phyloP scores from a whole-genome alignment of 2,888 invertebrate genomes.

The Apodemia duryi region DNA sequence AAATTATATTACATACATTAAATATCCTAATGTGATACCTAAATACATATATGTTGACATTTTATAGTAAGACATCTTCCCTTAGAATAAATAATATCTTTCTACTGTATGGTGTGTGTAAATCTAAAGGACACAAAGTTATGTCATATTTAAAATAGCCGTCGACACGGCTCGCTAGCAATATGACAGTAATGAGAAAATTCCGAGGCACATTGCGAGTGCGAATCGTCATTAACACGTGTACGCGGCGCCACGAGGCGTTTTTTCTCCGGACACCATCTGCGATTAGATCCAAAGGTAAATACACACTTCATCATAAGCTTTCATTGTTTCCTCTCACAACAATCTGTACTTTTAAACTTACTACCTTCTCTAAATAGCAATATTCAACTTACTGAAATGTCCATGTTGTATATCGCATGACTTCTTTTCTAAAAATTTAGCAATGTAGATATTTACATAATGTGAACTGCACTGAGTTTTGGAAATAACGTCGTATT shows the following conservation, averaged over 20 bases:
- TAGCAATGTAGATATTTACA: too few relatives aligned
- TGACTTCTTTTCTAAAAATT: too few relatives aligned
- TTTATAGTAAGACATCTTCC: too few relatives aligned
- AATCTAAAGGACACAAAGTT: background rate
- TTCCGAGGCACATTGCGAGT: slow-evolving; percentile 5
- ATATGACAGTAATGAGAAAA: slow-evolving; percentile 8
- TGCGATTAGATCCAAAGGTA: slow-evolving; percentile 6
- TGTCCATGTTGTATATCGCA: too few relatives aligned
- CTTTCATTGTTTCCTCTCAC: background rate
- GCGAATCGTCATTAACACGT: slow-evolving; percentile 9
- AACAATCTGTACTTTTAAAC: background rate
- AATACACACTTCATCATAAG: background rate
- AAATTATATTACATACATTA: too few relatives aligned
- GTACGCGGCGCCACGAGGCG: background rate
- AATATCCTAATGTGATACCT: too few relatives aligned
- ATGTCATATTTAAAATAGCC: background rate
- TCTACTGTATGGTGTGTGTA: background rate
- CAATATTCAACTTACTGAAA: too few relatives aligned
- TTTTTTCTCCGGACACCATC: slow-evolving; percentile 4
- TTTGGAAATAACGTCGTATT: too few relatives aligned
- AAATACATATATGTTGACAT: too few relatives aligned
- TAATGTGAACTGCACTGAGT: too few relatives aligned
- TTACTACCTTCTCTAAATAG: too few relatives aligned
- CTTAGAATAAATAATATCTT: background rate
- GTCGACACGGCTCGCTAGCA: background rate